Evolutionary conservation across 2,888 invertebrate genomes (phyloP).

Genomic region (Drosophila kokeensis): DNA sequence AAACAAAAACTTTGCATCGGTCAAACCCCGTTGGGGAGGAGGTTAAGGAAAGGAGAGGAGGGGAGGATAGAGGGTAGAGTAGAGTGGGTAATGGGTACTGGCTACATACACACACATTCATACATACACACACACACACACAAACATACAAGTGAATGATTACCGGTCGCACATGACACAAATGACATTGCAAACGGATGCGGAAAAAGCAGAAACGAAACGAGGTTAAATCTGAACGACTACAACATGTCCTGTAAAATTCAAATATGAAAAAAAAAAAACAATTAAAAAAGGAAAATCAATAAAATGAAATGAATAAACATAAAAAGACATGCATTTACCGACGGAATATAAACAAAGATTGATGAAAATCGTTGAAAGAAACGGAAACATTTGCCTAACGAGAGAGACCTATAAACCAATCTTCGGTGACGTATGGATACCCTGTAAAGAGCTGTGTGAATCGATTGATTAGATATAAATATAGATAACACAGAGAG

Average conservation of each 20-base stretch:
- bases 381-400: too few relatives aligned
- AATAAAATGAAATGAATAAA: background rate
- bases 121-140: background rate
- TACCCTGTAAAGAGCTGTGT: background rate
- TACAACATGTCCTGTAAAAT: slow-evolving; percentile 8
- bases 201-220: slow-evolving; percentile 59
- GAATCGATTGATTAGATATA: background rate
- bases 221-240: slow-evolving; percentile 1
- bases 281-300: background rate
- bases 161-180: slow-evolving; percentile 66
- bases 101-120: slow-evolving; percentile 1
- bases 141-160: slow-evolving; percentile 60
- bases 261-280: too few relatives aligned
- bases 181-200: slow-evolving; percentile 79
- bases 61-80: too few relatives aligned
- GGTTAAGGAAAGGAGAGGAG: background rate
- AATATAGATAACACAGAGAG: background rate
- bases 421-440: background rate
- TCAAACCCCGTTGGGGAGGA: slow-evolving; percentile 12
- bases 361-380: background rate
- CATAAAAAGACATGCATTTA: background rate
- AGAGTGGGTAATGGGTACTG: slow-evolving; percentile 1
- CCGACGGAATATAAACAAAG: background rate
- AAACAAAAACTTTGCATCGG: slow-evolving; percentile 52
- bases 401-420: background rate